These are phyloP conservation scores for Tyto alba DNA, from an alignment of 2,113 vertebrate genomes.

Conservation along the genomic window DNA sequence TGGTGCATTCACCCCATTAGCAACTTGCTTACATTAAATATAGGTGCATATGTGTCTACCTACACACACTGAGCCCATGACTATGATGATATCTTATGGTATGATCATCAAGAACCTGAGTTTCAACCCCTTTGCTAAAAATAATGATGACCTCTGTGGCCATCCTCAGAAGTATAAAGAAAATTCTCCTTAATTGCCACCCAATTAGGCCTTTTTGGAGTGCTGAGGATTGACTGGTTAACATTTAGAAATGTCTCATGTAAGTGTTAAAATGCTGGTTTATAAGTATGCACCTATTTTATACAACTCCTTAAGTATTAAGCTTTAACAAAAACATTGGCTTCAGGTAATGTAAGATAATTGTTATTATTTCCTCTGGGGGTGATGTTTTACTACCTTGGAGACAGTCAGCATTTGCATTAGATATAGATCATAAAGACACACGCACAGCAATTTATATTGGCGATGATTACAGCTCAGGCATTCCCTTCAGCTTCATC, in stretches of 20 bases:
- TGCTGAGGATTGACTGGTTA: background rate
- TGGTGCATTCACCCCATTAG: background rate
- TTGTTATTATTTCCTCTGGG: background rate
- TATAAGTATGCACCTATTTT: background rate
- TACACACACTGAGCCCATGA: background rate
- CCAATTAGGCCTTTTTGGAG: background rate
- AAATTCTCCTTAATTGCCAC: background rate
- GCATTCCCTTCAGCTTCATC: background rate
- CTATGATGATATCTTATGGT: background rate
- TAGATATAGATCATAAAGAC: background rate
- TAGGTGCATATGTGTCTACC: background rate
- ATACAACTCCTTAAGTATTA: background rate
- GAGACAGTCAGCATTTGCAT: slow-evolving; percentile 18
- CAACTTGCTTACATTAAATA: background rate
- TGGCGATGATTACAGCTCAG: background rate
- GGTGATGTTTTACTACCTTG: background rate
- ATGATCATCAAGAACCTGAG: background rate
- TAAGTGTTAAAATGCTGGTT: background rate
- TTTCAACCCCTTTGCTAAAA: background rate
- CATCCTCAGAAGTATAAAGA: background rate
- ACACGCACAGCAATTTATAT: background rate
- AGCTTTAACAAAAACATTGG: background rate
- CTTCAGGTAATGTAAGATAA: background rate
- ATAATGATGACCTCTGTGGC: background rate
- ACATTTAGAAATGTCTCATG: background rate